Conservation (phyloP, 2,797 vertebrate genomes). For the Ceyx erithaca region DNA sequence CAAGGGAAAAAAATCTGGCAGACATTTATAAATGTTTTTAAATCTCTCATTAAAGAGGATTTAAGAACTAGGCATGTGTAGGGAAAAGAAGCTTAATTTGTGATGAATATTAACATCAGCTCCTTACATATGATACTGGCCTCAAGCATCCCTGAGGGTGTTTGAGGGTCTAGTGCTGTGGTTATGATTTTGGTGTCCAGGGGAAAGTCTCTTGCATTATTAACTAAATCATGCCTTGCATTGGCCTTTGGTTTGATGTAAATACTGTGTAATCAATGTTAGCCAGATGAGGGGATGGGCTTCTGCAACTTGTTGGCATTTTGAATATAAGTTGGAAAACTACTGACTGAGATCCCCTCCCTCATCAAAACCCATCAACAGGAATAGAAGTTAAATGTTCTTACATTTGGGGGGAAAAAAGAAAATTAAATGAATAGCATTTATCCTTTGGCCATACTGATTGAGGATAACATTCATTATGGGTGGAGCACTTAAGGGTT, state of each 20-base stretch:
- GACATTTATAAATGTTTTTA: constrained; percentile 14
- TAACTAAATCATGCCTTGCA: constrained; percentile 8
- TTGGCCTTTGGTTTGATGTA: background rate
- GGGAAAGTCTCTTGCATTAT: constrained; percentile 22
- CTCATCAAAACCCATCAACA: background rate
- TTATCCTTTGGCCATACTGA: background rate
- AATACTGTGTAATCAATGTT: background rate
- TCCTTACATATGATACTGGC: constrained; percentile 1
- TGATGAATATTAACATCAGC: constrained; percentile 38
- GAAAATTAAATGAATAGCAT: background rate
- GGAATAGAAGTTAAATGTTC: background rate
- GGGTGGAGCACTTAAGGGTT: background rate
- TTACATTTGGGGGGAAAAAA: background rate
- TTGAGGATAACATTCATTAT: background rate
- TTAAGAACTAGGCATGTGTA: background rate
- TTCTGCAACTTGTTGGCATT: background rate
- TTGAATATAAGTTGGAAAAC: background rate
- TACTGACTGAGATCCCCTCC: background rate
- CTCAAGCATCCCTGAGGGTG: constrained; percentile 25
- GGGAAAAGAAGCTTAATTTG: constrained; percentile 56
- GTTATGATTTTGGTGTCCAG: constrained; percentile 7
- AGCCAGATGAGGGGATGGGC: background rate
- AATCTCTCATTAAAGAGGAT: constrained; percentile 35
- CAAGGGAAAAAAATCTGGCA: background rate
- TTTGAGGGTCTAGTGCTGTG: constrained; percentile 15